Percentiles rank a stretch among this genome's conserved stretches.
Conservation (phyloP, 2,888 invertebrate genomes). For the Drosophila mimica region DNA sequence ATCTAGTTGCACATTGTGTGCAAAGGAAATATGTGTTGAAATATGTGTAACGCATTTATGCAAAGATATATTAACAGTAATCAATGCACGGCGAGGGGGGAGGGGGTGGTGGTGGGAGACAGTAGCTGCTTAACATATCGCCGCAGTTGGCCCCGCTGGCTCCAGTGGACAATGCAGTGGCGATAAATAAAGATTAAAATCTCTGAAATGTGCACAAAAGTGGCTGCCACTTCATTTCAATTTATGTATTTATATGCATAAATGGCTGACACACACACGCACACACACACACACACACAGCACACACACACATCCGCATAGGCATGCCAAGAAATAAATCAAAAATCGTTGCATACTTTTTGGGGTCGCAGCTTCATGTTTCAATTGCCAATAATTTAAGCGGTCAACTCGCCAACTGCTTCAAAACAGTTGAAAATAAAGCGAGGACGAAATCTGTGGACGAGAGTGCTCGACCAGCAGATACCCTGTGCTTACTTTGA, state of each 20-base stretch:
- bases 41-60: conserved; percentile 54
- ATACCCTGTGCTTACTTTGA: neutral
- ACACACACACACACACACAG: neutral
- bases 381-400: conserved; percentile 65
- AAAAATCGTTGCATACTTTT: conserved; percentile 74
- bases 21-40: conserved; percentile 37
- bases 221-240: conserved; percentile 77
- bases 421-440: conserved; percentile 24
- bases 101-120: neutral
- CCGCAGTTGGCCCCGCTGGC: neutral
- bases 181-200: conserved; percentile 79
- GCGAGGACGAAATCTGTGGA: neutral
- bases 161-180: conserved; percentile 15
- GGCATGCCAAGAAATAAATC: conserved; percentile 56
- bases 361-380: conserved; percentile 52
- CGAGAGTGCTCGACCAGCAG: neutral
- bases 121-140: conserved; percentile 54
- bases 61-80: conserved; percentile 63
- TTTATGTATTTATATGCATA: conserved; percentile 64
- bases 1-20: conserved; percentile 17
- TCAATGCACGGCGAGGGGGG: conserved; percentile 34
- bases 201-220: conserved; percentile 76
- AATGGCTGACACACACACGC: conserved; percentile 13
- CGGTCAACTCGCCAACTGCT: conserved; percentile 36
- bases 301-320: conserved; percentile 5